These are phyloP conservation scores for Rhagonycha lutea DNA, from an alignment of 2,888 invertebrate genomes.

Conservation along the genomic window DNA sequence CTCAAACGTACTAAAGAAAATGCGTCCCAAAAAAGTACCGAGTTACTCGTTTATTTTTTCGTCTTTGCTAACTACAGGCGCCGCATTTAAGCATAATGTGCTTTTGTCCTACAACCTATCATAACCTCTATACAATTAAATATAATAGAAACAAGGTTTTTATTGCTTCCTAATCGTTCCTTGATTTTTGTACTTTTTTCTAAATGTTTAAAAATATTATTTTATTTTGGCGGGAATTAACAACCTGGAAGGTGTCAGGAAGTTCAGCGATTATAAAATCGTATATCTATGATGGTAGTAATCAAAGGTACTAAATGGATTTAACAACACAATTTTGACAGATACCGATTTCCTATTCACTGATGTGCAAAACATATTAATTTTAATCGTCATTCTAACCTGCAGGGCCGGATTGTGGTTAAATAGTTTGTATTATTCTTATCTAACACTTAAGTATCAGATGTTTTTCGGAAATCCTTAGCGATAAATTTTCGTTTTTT, in stretches of 20 bases:
- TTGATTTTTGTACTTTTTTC: not conserved
- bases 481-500: no score
- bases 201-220: not conserved
- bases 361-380: no score
- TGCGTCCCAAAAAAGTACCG: conserved; percentile 24
- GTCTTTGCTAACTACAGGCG: conserved; percentile 25
- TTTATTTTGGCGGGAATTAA: not conserved
- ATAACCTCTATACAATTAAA: not conserved
- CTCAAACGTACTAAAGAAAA: conserved; percentile 25
- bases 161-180: not conserved
- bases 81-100: conserved; percentile 19
- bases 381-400: no score
- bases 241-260: not conserved
- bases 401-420: no score
- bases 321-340: no score
- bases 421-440: no score
- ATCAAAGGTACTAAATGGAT: no score
- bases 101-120: not conserved
- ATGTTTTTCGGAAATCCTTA: no score
- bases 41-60: conserved; percentile 20
- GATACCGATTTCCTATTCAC: no score
- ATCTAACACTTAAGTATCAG: no score
- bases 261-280: not conserved
- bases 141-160: not conserved
- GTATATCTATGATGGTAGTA: no score